Conservation (phyloP, 1,140 invertebrate genomes). For the Trichonephila clavata region DNA sequence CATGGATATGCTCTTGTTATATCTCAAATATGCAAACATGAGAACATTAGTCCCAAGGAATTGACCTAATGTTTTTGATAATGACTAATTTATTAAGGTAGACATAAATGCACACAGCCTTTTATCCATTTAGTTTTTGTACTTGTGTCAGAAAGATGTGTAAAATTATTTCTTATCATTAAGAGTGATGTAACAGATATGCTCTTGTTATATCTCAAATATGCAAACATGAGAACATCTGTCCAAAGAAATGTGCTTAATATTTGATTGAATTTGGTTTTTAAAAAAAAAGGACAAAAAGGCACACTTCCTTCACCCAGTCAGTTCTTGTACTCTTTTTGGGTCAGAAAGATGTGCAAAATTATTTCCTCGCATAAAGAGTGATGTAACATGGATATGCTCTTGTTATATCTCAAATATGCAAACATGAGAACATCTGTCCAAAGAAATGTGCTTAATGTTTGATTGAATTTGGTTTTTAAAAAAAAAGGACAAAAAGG, state of each 20-base stretch:
- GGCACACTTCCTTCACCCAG: conserved; percentile 50
- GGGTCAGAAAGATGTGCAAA: conserved; percentile 40
- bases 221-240: not conserved
- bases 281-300: not conserved
- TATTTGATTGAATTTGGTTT: no score
- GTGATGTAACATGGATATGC: not conserved
- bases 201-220: not conserved
- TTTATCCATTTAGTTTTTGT: no score
- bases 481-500: no score
- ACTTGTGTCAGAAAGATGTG: no score
- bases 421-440: not conserved
- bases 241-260: not conserved
- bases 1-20: no score
- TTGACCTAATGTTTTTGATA: no score
- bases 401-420: not conserved
- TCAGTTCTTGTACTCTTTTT: not conserved
- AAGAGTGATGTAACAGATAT: not conserved
- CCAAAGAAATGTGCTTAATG: no score
- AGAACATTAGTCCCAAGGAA: no score
- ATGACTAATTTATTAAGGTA: no score
- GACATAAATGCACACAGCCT: no score
- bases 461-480: no score
- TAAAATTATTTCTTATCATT: conserved; percentile 26
- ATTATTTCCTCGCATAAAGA: not conserved
- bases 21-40: no score